Percentiles rank a stretch among this genome's conserved stretches.
These are phyloP conservation scores for Glaucomys volans DNA, from an alignment of 2,113 vertebrate genomes.

Conservation along the genomic window DNA sequence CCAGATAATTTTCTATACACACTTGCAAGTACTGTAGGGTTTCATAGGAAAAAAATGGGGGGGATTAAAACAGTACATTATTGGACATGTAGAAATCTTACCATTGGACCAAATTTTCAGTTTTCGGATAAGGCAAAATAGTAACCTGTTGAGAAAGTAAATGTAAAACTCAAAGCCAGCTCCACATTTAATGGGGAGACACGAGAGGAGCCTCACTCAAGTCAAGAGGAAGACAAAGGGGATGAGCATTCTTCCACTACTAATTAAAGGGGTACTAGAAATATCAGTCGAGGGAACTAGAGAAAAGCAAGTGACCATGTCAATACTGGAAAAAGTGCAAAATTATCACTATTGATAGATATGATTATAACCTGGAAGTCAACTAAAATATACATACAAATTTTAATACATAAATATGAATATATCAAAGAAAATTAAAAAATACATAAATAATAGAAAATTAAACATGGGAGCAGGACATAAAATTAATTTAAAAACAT, in stretches of 20 bases:
- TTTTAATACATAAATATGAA: no score
- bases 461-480: background rate
- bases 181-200: background rate
- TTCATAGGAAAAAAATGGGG: background rate
- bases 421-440: background rate
- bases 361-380: background rate
- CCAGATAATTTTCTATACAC: background rate
- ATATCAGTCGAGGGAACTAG: background rate
- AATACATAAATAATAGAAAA: slow-evolving; percentile 34
- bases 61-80: background rate
- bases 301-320: background rate
- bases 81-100: background rate
- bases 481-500: background rate
- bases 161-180: slow-evolving; percentile 28
- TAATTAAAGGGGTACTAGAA: background rate
- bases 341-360: background rate
- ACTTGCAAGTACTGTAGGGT: background rate
- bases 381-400: background rate
- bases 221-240: background rate
- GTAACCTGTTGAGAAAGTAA: background rate
- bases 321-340: background rate
- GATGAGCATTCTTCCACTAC: background rate
- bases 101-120: background rate
- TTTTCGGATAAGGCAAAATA: background rate
- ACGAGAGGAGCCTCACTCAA: background rate